Conservation (phyloP, 2,888 invertebrate genomes). For the Amiota mariae region DNA sequence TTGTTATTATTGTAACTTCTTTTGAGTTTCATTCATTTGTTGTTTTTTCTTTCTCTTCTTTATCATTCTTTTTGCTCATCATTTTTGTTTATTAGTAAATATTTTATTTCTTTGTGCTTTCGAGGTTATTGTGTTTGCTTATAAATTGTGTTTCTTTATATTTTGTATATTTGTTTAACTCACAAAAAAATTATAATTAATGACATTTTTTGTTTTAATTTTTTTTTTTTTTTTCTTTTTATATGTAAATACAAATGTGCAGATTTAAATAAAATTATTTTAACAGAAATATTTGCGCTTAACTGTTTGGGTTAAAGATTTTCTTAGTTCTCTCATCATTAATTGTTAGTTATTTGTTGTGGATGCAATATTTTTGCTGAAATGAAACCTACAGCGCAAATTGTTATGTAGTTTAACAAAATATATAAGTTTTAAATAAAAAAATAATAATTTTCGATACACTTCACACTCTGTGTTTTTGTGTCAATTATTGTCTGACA, state of each 20-base stretch:
- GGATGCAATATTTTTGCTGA: background rate
- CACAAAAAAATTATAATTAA: background rate
- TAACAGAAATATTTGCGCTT: background rate
- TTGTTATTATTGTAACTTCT: constrained; percentile 20
- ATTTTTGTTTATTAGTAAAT: constrained; percentile 2
- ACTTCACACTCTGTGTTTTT: too few relatives aligned
- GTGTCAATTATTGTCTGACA: too few relatives aligned
- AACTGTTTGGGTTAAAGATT: background rate
- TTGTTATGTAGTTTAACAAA: background rate
- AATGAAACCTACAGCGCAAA: constrained; percentile 26
- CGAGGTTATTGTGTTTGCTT: background rate
- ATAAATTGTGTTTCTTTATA: background rate
- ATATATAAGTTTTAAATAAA: background rate
- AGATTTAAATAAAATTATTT: background rate
- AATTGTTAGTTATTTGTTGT: background rate
- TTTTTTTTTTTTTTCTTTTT: constrained; percentile 1
- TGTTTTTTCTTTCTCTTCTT: constrained; percentile 40
- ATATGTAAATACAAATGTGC: background rate
- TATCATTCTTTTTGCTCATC: constrained; percentile 7
- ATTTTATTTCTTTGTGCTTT: constrained; percentile 1
- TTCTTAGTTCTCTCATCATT: background rate
- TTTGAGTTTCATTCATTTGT: constrained; percentile 22
- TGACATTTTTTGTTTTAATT: background rate
- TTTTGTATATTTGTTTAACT: too few relatives aligned
- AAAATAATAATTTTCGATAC: background rate